Percentiles rank a stretch among this genome's conserved stretches.
phyloP scores from a whole-genome alignment of 2,113 vertebrate genomes.

The Galemys pyrenaicus region DNA sequence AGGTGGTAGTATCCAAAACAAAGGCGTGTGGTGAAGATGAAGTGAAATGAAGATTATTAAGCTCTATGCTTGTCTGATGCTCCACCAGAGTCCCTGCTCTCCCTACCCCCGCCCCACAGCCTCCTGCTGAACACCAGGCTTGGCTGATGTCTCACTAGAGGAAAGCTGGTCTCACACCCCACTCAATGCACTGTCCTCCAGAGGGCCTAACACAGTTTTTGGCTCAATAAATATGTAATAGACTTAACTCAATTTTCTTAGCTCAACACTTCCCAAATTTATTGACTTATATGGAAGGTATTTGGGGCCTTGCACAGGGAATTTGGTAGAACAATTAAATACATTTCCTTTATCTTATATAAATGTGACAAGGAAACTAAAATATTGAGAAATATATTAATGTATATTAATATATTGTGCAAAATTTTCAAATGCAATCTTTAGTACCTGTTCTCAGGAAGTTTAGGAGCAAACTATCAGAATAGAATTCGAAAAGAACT shows the following conservation, averaged over 20 bases:
- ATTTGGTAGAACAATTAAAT: not conserved
- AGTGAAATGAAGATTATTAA: not conserved
- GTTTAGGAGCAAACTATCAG: not conserved
- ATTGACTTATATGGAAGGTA: not conserved
- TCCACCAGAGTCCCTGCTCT: not conserved
- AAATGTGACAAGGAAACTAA: not conserved
- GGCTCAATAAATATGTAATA: not conserved
- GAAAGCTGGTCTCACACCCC: fast-evolving
- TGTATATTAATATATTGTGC: not conserved
- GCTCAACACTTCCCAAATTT: not conserved
- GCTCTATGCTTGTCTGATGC: not conserved
- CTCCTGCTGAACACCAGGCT: too few species aligned
- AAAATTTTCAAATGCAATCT: not conserved
- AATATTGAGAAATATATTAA: not conserved
- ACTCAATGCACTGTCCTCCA: not conserved
- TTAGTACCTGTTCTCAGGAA: not conserved
- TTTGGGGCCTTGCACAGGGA: not conserved
- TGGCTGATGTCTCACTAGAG: not conserved
- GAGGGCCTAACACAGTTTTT: not conserved
- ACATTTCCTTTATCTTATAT: not conserved
- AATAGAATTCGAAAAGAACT: not conserved
- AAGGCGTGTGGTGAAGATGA: not conserved
- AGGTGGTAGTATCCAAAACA: not conserved
- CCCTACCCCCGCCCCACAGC: fast-evolving
- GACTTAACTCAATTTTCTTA: not conserved